Percentiles rank a stretch among this genome's conserved stretches.
These are phyloP conservation scores for Trichonephila clavata DNA, from an alignment of 1,140 invertebrate genomes.

Conservation along the genomic window DNA sequence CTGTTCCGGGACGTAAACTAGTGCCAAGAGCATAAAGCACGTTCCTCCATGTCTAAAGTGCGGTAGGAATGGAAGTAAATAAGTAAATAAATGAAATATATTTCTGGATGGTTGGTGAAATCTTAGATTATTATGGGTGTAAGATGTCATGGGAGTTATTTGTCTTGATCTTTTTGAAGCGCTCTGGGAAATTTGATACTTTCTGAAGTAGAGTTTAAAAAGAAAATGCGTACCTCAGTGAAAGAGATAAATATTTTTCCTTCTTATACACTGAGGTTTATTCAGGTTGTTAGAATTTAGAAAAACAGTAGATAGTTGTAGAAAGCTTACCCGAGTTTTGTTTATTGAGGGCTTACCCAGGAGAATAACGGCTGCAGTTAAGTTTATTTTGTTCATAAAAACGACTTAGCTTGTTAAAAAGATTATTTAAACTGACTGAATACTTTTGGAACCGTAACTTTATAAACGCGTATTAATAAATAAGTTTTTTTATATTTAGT, in stretches of 20 bases:
- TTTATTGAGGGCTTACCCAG: no score
- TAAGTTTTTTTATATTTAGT: no score
- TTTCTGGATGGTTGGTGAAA: slow-evolving; percentile 22
- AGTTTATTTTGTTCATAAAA: no score
- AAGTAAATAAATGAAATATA: slow-evolving; percentile 2
- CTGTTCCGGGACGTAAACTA: not conserved
- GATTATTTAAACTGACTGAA: no score
- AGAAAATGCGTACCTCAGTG: not conserved
- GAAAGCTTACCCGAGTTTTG: no score
- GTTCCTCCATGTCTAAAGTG: not conserved
- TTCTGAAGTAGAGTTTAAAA: not conserved
- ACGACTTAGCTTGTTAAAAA: no score
- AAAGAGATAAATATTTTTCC: not conserved
- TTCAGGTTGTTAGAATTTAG: no score
- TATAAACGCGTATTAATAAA: no score
- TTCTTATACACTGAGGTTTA: not conserved
- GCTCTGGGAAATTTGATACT: not conserved
- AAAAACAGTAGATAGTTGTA: no score
- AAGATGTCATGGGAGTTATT: slow-evolving; percentile 38
- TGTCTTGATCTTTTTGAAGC: slow-evolving; percentile 1
- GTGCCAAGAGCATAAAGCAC: not conserved
- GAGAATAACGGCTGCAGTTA: no score
- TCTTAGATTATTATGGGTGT: not conserved
- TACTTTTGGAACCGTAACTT: no score
- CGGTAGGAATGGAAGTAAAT: not conserved